A percentile compares a stretch with the other conserved stretches of the same genome.
phyloP scores from a whole-genome alignment of 2,888 invertebrate genomes.

The Synergus laeviventris region DNA sequence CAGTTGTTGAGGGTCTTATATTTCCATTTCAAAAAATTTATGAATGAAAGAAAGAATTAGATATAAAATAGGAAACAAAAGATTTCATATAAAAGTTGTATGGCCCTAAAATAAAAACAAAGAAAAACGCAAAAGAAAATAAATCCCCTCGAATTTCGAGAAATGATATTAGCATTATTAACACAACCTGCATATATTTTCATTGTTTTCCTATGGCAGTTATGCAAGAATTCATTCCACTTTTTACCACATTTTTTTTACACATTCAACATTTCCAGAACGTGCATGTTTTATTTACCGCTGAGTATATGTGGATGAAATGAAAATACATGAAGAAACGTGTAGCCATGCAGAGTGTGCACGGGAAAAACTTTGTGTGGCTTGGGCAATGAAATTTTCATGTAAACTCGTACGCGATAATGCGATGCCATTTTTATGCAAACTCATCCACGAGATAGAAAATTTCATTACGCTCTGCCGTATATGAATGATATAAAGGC shows the following conservation, averaged over 20 bases:
- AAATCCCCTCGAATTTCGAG: background rate
- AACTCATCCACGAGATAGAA: conserved; percentile 45
- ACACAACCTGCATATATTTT: background rate
- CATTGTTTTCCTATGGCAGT: conserved; percentile 8
- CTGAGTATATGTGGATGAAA: background rate
- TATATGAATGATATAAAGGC: conserved; percentile 40
- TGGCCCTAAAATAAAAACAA: too few species aligned
- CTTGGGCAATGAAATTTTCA: conserved; percentile 46
- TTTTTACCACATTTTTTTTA: background rate
- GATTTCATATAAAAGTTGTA: too few species aligned
- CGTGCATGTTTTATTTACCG: background rate
- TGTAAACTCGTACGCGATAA: conserved; percentile 47
- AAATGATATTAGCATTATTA: conserved; percentile 1
- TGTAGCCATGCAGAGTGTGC: background rate
- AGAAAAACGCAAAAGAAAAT: background rate
- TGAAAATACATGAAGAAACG: background rate
- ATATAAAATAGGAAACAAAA: too few species aligned
- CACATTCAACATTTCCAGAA: conserved; percentile 1
- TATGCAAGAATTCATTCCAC: background rate
- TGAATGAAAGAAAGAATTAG: background rate
- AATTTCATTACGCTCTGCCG: conserved; percentile 44
- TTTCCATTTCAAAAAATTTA: too few species aligned
- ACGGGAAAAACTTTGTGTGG: conserved; percentile 15
- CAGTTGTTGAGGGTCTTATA: too few species aligned
- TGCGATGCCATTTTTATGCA: conserved; percentile 47